These are phyloP conservation scores for Melanotus villosus DNA, from an alignment of 2,888 invertebrate species.

Conservation along the genomic window DNA sequence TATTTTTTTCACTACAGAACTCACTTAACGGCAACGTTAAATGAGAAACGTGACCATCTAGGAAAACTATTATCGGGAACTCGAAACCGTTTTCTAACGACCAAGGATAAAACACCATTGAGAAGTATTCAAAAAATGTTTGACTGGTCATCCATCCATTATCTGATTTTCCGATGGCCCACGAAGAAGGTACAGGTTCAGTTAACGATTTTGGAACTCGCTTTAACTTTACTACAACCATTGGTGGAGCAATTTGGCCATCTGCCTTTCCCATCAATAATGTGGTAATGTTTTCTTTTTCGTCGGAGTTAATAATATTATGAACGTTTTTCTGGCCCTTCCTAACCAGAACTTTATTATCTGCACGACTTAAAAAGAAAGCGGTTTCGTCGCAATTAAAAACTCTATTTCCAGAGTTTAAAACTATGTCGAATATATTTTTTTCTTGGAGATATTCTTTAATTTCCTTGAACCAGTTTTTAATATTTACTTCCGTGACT, in stretches of 20 bases:
- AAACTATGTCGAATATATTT: background rate
- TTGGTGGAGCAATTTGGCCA: constrained; percentile 55
- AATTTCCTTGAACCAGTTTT: no score
- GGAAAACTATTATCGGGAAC: constrained; percentile 5
- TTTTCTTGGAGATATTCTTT: constrained; percentile 6
- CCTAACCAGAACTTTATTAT: constrained; percentile 43
- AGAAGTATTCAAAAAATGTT: background rate
- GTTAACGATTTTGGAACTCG: constrained; percentile 56
- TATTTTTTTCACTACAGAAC: constrained; percentile 37
- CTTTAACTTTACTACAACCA: constrained; percentile 55
- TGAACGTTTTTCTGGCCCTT: constrained; percentile 52
- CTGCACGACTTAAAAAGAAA: constrained; percentile 53
- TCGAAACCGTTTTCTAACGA: background rate
- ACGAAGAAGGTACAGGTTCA: constrained; percentile 46
- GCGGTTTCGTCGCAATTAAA: constrained; percentile 49
- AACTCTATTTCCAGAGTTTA: constrained; percentile 10
- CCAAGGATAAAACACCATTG: constrained; percentile 6
- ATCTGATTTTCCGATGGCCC: constrained; percentile 8
- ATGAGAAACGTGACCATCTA: constrained; percentile 18
- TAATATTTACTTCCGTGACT: constrained; percentile 45
- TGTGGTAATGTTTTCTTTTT: constrained; percentile 52
- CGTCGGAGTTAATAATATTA: constrained; percentile 49
- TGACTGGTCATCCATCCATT: no score
- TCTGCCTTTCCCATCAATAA: constrained; percentile 54
- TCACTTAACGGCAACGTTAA: constrained; percentile 17